Evolutionary conservation across 1,140 invertebrate species (phyloP).

Genomic region (Scaptomyza pallida): DNA sequence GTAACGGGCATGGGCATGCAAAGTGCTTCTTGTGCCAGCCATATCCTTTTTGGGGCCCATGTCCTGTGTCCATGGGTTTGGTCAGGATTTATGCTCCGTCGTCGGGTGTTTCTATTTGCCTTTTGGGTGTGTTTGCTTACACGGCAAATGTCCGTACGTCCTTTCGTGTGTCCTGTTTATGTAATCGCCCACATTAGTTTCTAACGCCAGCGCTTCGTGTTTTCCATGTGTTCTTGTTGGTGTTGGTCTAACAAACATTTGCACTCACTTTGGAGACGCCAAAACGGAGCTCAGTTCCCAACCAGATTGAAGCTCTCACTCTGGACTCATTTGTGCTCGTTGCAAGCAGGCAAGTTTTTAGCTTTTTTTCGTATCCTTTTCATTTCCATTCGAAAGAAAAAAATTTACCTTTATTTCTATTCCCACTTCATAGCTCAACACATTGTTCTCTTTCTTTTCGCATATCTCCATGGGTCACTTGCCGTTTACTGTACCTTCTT

Average conservation of each 20-base stretch:
- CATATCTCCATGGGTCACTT: constrained; percentile 28
- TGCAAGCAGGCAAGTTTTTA: constrained; percentile 25
- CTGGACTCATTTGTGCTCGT: constrained; percentile 33
- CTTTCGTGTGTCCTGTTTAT: constrained; percentile 80
- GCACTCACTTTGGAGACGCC: constrained; percentile 42
- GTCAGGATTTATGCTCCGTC: constrained; percentile 75
- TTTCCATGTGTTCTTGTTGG: constrained; percentile 28
- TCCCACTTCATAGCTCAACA: constrained; percentile 21
- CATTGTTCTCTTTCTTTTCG: background rate
- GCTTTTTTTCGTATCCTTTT: constrained; percentile 52
- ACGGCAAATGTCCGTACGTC: constrained; percentile 56
- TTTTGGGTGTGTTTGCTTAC: constrained; percentile 69
- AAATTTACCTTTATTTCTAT: constrained; percentile 67
- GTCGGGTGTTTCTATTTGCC: constrained; percentile 71
- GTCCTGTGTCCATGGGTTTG: constrained; percentile 40
- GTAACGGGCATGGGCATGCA: constrained; percentile 52
- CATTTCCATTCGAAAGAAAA: constrained; percentile 39
- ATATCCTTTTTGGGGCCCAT: constrained; percentile 62
- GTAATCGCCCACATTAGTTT: constrained; percentile 80
- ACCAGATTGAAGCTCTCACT: constrained; percentile 24
- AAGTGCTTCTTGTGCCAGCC: constrained; percentile 53
- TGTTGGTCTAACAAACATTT: constrained; percentile 51
- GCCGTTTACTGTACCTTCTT: constrained; percentile 43
- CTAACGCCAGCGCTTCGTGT: constrained; percentile 38
- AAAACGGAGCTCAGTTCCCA: constrained; percentile 11